phyloP scores from a whole-genome alignment of 1,140 invertebrate genomes.

The Pseudomyrmex sp. region DNA sequence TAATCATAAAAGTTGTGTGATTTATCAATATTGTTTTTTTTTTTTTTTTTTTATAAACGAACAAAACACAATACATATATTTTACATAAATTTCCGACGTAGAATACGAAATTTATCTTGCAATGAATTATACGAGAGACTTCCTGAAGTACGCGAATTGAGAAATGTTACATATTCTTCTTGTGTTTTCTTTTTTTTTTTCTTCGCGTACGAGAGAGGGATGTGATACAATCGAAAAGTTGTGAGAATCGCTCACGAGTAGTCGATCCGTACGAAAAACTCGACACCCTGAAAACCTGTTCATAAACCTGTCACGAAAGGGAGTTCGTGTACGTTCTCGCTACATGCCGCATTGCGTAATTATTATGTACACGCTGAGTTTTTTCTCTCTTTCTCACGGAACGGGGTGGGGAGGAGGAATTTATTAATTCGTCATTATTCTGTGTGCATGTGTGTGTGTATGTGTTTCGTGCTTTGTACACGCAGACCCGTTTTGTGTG shows the following conservation, averaged over 20 bases:
- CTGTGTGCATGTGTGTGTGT: neutral
- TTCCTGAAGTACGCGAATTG: too few relatives aligned
- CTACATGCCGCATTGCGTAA: constrained; percentile 2
- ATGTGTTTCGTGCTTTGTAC: constrained; percentile 11
- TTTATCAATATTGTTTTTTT: too few relatives aligned
- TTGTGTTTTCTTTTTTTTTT: neutral
- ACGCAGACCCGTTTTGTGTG: constrained; percentile 13
- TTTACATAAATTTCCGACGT: too few relatives aligned
- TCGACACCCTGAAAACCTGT: constrained; percentile 19
- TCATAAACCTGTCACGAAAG: neutral
- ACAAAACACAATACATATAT: too few relatives aligned
- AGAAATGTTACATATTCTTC: neutral
- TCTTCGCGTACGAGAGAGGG: neutral
- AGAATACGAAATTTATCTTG: too few relatives aligned
- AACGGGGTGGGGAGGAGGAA: neutral
- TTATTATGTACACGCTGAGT: constrained; percentile 42
- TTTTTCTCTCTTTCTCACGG: constrained; percentile 2
- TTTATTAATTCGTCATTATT: too few relatives aligned
- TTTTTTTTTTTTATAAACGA: too few relatives aligned
- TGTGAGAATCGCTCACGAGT: constrained; percentile 12
- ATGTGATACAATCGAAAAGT: neutral
- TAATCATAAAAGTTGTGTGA: too few relatives aligned
- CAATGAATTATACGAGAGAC: too few relatives aligned
- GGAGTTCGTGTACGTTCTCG: constrained; percentile 8
- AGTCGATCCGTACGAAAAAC: constrained; percentile 27